A percentile compares a stretch with the other conserved stretches of the same genome.
These are phyloP conservation scores for Trigoniulus corallinus DNA, from an alignment of 1,140 invertebrate species.

Conservation along the genomic window DNA sequence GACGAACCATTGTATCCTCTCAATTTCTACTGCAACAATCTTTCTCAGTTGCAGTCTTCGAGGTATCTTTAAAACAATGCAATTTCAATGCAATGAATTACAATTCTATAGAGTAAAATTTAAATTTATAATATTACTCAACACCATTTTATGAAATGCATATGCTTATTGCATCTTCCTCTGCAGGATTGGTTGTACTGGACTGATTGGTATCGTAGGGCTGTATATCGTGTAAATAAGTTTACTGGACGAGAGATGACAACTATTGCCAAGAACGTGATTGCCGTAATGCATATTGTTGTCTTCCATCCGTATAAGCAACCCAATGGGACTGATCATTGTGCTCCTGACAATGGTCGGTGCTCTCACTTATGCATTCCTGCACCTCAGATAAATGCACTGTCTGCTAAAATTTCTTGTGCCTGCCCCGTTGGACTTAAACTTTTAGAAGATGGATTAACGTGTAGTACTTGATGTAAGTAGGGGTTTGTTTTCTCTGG, in stretches of 20 bases:
- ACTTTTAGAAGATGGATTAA: conserved; percentile 57
- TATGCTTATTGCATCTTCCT: conserved; percentile 1
- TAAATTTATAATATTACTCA: not conserved
- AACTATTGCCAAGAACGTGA: conserved; percentile 67
- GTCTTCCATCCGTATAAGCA: conserved; percentile 86
- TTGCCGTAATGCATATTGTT: conserved; percentile 67
- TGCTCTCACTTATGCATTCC: conserved; percentile 75
- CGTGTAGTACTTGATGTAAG: too few relatives aligned
- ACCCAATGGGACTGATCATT: conserved; percentile 57
- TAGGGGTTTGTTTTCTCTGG: too few relatives aligned
- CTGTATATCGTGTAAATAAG: conserved; percentile 84
- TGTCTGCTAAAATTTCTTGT: conserved; percentile 62
- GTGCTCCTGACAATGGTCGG: conserved; percentile 52
- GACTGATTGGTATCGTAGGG: conserved; percentile 85
- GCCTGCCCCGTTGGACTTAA: conserved; percentile 59
- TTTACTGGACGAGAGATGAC: conserved; percentile 52
- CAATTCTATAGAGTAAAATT: too few relatives aligned
- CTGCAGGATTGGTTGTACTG: conserved; percentile 81
- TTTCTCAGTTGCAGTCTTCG: conserved; percentile 74
- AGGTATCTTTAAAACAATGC: conserved; percentile 25
- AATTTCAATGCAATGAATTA: conserved; percentile 1
- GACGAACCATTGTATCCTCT: conserved; percentile 44
- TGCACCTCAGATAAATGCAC: conserved; percentile 43
- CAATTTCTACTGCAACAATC: conserved; percentile 72
- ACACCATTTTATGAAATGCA: conserved; percentile 2